These are phyloP conservation scores for Brachionus rotundiformis DNA, from an alignment of 1,140 invertebrate species.

Conservation along the genomic window DNA sequence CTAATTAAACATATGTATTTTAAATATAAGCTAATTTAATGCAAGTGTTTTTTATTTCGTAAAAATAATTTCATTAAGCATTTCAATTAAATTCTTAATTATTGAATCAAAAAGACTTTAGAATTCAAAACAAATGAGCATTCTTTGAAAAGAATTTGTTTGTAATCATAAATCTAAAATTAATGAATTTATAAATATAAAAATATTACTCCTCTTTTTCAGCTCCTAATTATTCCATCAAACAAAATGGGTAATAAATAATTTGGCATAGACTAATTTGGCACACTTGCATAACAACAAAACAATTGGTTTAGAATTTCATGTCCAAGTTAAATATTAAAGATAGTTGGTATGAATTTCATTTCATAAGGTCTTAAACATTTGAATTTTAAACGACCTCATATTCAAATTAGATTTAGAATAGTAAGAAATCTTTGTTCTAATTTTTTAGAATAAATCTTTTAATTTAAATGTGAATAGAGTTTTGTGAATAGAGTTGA, in stretches of 20 bases:
- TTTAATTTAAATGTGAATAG: not conserved
- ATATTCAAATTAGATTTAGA: conserved; percentile 17
- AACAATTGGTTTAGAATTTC: conserved; percentile 3
- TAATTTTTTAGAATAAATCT: not conserved
- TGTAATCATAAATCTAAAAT: not conserved
- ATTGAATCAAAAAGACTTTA: not conserved
- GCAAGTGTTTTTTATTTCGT: not conserved
- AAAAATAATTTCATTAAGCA: not conserved
- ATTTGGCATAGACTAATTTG: not conserved
- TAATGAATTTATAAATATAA: conserved; percentile 1
- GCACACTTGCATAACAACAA: not conserved
- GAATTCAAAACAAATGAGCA: not conserved
- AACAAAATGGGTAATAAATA: not conserved
- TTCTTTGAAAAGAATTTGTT: not conserved
- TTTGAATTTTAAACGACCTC: not conserved
- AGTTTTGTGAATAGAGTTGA: too few species aligned
- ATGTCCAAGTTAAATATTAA: not conserved
- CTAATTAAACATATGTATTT: too few species aligned
- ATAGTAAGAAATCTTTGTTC: not conserved
- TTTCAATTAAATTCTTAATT: not conserved
- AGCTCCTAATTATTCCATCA: not conserved
- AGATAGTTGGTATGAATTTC: not conserved
- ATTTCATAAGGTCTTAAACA: not conserved
- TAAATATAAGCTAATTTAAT: too few species aligned
- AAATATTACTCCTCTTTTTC: not conserved